Base-by-base conservation (phyloP, 2,113 vertebrate genomes). In the Phylloscopus whistleri region DNA sequence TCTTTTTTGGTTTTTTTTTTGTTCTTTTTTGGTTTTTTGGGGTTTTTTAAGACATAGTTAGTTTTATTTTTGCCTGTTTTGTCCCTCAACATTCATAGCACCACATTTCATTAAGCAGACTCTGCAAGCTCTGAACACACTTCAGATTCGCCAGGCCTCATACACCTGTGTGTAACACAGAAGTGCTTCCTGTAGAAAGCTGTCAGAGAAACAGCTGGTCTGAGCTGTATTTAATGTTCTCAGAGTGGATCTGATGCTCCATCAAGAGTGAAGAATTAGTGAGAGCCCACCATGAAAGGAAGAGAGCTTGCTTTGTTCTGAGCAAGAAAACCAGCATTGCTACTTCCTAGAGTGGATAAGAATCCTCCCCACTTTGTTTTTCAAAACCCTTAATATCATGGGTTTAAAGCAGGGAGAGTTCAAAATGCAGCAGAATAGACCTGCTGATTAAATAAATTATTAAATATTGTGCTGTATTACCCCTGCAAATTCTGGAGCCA, bases 131-230 rank as follows among this genome's bases (percentile, higher is more conserved):
- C 69, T 26, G 39, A 69, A 56, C 6, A 44, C 16, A 3, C 19
- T 88, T 90, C 59, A 80, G 63, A 18, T 78, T 39, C 2, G 8
- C 37, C 87, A 87, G 43, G 63, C 30, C 33, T 59, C 63, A 43
- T 41, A 59, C 6, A 5, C 44, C 33, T 85, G 13, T 31, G 13
- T 33, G 19, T 10, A 80, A 74, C 9, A 75, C 28, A 92, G 63
- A 91, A 94, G 9, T 39, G 10, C 16, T 78, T 86, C 68, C 41
- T 91, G 37, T 3, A 64, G 74, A 62, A 93, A 66, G 55, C 67
- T 82, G 52, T 83, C 90, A 94, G 55, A 94, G 77, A 87, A 94
- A 52, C 41, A 64, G 30, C 59, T 94, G 87, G 43, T 84, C 56
- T 90, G 68, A 81, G 46, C 62, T 74, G 60, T 60, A 31, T 78